phyloP scores from a whole-genome alignment of 2,797 vertebrate genomes.

The Lagodon rhomboides region DNA sequence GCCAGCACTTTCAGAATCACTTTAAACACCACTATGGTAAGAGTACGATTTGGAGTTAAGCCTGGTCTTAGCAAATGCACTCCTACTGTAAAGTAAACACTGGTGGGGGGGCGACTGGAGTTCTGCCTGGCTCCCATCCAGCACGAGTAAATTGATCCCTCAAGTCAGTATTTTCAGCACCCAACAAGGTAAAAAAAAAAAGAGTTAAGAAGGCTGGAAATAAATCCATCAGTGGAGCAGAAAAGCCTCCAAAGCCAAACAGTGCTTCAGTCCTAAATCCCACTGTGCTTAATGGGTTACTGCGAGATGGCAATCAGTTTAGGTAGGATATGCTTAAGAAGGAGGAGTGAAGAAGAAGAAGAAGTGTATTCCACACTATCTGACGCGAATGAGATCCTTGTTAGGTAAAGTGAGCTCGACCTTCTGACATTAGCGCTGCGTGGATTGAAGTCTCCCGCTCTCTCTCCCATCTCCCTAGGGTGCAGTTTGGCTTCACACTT shows the following conservation, averaged over 20 bases:
- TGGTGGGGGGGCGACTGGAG: constrained; percentile 31
- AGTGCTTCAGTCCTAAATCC: constrained; percentile 52
- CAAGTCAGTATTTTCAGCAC: constrained; percentile 61
- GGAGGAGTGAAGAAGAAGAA: background rate
- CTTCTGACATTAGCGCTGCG: background rate
- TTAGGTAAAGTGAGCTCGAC: constrained; percentile 19
- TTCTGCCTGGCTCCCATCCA: constrained; percentile 45
- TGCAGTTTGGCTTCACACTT: constrained; percentile 54
- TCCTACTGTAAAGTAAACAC: constrained; percentile 43
- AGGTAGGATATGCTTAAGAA: background rate
- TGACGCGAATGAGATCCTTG: constrained; percentile 11
- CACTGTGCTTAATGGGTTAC: constrained; percentile 34
- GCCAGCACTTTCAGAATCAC: constrained; percentile 29
- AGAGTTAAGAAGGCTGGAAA: constrained; percentile 51
- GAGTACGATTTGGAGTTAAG: constrained; percentile 46
- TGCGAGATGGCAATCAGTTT: constrained; percentile 26
- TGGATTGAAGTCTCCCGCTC: background rate
- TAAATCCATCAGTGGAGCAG: constrained; percentile 53
- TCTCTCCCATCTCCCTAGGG: background rate
- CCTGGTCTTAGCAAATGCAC: constrained; percentile 35
- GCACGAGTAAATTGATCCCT: constrained; percentile 55
- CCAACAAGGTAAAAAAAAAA: constrained; percentile 55
- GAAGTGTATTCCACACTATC: background rate
- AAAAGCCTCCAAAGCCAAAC: constrained; percentile 49
- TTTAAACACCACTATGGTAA: constrained; percentile 32